phyloP scores from a whole-genome alignment of 2,113 vertebrate genomes.

The Cercopithecus mona region DNA sequence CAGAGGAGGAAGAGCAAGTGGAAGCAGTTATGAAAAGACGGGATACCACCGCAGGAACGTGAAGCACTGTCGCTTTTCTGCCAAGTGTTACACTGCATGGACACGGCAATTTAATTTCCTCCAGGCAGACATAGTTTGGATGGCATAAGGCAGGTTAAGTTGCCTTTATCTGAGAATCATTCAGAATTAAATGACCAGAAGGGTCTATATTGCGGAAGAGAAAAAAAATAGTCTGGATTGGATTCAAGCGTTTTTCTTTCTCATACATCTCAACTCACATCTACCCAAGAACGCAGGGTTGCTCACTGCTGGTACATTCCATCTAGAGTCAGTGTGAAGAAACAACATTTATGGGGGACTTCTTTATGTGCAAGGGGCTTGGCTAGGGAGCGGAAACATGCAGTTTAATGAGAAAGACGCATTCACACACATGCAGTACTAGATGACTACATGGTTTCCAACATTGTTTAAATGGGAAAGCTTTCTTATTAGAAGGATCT shows the following conservation, averaged over 20 bases:
- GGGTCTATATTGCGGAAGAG: background rate
- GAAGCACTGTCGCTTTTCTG: background rate
- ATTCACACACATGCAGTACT: background rate
- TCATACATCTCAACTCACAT: background rate
- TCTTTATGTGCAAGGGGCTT: too few relatives aligned
- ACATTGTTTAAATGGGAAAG: background rate
- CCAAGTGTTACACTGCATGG: rapidly evolving
- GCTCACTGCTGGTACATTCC: background rate
- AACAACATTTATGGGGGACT: background rate
- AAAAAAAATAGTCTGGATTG: background rate
- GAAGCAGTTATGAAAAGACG: background rate
- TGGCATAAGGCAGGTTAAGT: background rate
- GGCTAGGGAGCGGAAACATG: too few relatives aligned
- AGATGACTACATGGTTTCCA: background rate
- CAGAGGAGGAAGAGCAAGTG: background rate
- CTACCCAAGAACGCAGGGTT: background rate
- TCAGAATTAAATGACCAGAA: background rate
- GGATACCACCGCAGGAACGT: background rate
- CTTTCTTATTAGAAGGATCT: background rate
- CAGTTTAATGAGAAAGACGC: too few relatives aligned
- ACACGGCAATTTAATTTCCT: background rate
- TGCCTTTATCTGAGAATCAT: background rate
- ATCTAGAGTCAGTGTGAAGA: background rate
- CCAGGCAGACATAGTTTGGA: background rate
- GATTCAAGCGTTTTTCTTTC: background rate